phyloP scores from a whole-genome alignment of 2,797 vertebrate genomes.

The Rhinoraja longicauda region DNA sequence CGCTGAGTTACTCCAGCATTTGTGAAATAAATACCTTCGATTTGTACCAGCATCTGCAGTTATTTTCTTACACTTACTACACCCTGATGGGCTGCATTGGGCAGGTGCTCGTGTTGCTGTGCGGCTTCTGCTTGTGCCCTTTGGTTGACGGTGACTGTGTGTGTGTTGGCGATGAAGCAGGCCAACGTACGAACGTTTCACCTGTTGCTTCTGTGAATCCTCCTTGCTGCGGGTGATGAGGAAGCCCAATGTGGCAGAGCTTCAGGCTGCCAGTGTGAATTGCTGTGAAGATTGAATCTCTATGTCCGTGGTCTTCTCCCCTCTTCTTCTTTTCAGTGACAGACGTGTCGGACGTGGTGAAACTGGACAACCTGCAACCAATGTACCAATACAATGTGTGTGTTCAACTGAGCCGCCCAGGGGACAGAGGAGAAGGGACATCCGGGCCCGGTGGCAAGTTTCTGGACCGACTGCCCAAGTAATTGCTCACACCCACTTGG shows the following conservation, averaged over 20 bases:
- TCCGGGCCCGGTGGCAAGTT: slow-evolving; percentile 64
- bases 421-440: slow-evolving; percentile 68
- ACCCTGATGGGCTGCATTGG: neutral
- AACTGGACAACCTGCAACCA: slow-evolving; percentile 66
- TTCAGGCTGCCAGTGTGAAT: neutral
- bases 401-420: slow-evolving; percentile 66
- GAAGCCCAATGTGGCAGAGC: no score
- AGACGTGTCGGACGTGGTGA: slow-evolving; percentile 54
- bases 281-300: neutral
- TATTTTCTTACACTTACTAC: no score
- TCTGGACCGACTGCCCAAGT: slow-evolving; percentile 55
- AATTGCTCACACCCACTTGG: neutral
- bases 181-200: neutral
- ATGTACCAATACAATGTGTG: slow-evolving; percentile 69
- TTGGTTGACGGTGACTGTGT: no score
- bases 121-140: neutral
- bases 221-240: neutral
- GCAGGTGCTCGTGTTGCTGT: neutral
- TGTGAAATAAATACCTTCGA: no score
- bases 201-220: neutral
- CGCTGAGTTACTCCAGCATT: no score
- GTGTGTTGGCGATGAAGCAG: neutral
- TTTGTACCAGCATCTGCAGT: no score
- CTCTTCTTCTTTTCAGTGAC: slow-evolving; percentile 54
- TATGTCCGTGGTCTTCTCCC: slow-evolving; percentile 42